A percentile compares a stretch with the other conserved stretches of the same genome.
Conservation (phyloP, 2,888 invertebrate species). For the Drosophila anomalata region DNA sequence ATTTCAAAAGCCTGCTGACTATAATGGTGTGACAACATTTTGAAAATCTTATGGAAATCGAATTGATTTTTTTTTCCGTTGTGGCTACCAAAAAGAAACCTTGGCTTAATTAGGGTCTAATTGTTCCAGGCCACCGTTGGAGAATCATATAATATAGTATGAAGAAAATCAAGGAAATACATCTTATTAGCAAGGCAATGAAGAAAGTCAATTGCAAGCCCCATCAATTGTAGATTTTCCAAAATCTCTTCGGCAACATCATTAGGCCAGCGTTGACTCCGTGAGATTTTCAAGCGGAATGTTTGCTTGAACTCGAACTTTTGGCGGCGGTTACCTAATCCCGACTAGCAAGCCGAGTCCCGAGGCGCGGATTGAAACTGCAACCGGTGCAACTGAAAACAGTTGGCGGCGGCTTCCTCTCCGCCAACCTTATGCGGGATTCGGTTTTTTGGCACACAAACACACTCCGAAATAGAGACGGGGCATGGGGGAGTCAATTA, state of each 20-base stretch:
- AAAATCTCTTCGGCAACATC: conserved; percentile 29
- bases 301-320: conserved; percentile 82
- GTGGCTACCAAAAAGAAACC: conserved; percentile 27
- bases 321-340: conserved; percentile 68
- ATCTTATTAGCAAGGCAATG: conserved; percentile 11
- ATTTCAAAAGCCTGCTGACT: background rate
- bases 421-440: conserved; percentile 54
- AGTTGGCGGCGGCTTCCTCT: conserved; percentile 70
- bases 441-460: conserved; percentile 66
- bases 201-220: conserved; percentile 20
- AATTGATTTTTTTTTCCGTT: conserved; percentile 48
- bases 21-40: conserved; percentile 30
- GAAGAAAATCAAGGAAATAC: conserved; percentile 22
- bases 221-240: conserved; percentile 45
- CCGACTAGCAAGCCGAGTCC: conserved; percentile 19
- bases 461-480: conserved; percentile 51
- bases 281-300: conserved; percentile 42
- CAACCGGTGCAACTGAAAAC: conserved; percentile 49
- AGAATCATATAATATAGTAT: conserved; percentile 13
- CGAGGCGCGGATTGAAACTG: conserved; percentile 40
- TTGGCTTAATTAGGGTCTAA: conserved; percentile 49
- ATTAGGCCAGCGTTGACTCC: conserved; percentile 27
- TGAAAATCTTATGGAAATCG: conserved; percentile 48
- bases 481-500: conserved; percentile 69
- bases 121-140: conserved; percentile 9